Evolutionary conservation across 2,797 vertebrate species (phyloP).

Genomic region (Characodon lateralis): DNA sequence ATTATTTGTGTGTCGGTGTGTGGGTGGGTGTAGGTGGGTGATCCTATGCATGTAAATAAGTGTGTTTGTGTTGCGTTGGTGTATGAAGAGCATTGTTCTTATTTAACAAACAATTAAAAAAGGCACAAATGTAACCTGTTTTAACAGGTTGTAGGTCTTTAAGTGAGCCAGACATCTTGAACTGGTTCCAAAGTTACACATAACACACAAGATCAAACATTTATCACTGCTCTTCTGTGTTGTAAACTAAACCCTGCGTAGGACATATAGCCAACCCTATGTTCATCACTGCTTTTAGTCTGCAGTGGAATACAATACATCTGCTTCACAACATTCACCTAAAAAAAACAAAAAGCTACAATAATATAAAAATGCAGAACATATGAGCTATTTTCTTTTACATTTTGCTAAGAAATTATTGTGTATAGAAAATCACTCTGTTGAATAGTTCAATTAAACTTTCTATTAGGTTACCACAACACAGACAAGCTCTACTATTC

Average conservation of each 20-base stretch:
- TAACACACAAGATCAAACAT: slow-evolving; percentile 36
- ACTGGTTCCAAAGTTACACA: slow-evolving; percentile 38
- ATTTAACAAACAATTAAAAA: neutral
- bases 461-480: neutral
- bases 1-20: too few species aligned
- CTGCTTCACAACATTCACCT: slow-evolving; percentile 25
- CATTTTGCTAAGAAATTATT: neutral
- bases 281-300: slow-evolving; percentile 44
- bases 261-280: slow-evolving; percentile 19
- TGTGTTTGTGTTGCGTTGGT: too few species aligned
- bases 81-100: neutral
- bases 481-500: neutral
- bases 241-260: slow-evolving; percentile 4
- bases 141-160: neutral
- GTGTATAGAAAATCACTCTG: neutral
- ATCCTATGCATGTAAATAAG: too few species aligned
- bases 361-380: neutral
- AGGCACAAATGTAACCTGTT: neutral
- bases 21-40: neutral
- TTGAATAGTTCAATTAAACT: neutral
- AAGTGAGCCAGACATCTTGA: slow-evolving; percentile 36
- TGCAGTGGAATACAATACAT: slow-evolving; percentile 28
- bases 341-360: neutral
- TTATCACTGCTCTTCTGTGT: slow-evolving; percentile 35
- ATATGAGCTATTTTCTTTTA: neutral